phyloP scores from a whole-genome alignment of 2,888 invertebrate genomes.

The Drosophila heteroneura region DNA sequence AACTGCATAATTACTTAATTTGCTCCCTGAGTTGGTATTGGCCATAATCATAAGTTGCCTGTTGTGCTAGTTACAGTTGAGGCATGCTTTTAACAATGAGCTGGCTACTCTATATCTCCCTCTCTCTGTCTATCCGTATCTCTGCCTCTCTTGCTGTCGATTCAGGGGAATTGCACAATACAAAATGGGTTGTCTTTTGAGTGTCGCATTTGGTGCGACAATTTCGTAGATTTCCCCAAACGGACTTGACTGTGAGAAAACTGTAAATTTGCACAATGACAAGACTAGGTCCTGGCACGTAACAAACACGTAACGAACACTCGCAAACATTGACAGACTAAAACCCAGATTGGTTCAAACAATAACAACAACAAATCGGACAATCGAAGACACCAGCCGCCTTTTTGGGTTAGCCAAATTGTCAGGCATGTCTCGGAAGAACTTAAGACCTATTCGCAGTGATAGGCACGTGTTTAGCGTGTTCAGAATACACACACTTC shows the following conservation, averaged over 20 bases:
- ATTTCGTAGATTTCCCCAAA: slow-evolving; percentile 74
- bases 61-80: slow-evolving; percentile 21
- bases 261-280: slow-evolving; percentile 75
- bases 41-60: slow-evolving; percentile 44
- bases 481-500: slow-evolving; percentile 34
- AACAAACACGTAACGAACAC: slow-evolving; percentile 58
- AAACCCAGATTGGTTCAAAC: slow-evolving; percentile 62
- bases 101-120: background rate
- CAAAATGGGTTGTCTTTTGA: slow-evolving; percentile 67
- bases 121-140: background rate
- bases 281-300: slow-evolving; percentile 67
- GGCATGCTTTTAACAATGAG: slow-evolving; percentile 11
- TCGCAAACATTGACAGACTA: slow-evolving; percentile 66
- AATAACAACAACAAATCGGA: slow-evolving; percentile 18
- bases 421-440: slow-evolving; percentile 50
- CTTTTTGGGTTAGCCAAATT: slow-evolving; percentile 48
- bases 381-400: slow-evolving; percentile 19
- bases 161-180: slow-evolving; percentile 53
- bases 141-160: background rate
- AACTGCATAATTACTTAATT: slow-evolving; percentile 80
- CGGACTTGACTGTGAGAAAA: slow-evolving; percentile 51
- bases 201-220: slow-evolving; percentile 70
- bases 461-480: slow-evolving; percentile 62
- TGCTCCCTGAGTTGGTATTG: slow-evolving; percentile 46
- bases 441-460: slow-evolving; percentile 65